Base-by-base conservation (phyloP, 2,113 vertebrate genomes). In the Hucho hucho region DNA sequence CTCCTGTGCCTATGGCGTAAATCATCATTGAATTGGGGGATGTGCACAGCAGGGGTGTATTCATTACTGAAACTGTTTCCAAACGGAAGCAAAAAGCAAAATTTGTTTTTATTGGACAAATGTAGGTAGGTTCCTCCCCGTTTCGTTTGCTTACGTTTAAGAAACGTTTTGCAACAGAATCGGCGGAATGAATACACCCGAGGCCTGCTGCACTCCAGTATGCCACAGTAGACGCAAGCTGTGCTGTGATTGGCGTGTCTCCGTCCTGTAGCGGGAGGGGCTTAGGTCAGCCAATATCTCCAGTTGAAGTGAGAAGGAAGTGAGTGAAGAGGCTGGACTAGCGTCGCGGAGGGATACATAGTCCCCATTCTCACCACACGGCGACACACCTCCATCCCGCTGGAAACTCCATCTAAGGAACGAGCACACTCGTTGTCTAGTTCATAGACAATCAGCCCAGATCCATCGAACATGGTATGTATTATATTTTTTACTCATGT, bases 341-440 rank as follows among this genome's bases (percentile, higher is more conserved):
- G 87, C 59, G 89, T 58, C 88, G 93, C 93, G 92, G 93, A 93
- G 87, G 92, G 89, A 94, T 94, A 93, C 91, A 87, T 26, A 88
- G 77, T 81, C 71, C 89, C 81, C 82, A 75, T 82, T 84, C 79
- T 86, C 75, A 78, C 87, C 87, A 72, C 85, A 84, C 84, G 82
- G 75, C 86, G 89, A 91, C 88, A 77, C 89, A 81, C 84, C 83
- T 24, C 82, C 68, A 81, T 74, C 73, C 88, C 81, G 79, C 87
- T 73, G 87, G 81, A 88, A 53, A 84, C 83, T 88, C 89, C 89
- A 90, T 89, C 86, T 90, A 87, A 88, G 90, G 90, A 83, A 84
- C 85, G 82, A 87, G 29, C 81, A 72, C 84, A 83, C 81, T 83
- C 76, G 74, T 47, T 81, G 85, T 84, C 84, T 87, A 86, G 89